phyloP scores from a whole-genome alignment of 1,140 invertebrate species.

The Zaprionus nigranus region DNA sequence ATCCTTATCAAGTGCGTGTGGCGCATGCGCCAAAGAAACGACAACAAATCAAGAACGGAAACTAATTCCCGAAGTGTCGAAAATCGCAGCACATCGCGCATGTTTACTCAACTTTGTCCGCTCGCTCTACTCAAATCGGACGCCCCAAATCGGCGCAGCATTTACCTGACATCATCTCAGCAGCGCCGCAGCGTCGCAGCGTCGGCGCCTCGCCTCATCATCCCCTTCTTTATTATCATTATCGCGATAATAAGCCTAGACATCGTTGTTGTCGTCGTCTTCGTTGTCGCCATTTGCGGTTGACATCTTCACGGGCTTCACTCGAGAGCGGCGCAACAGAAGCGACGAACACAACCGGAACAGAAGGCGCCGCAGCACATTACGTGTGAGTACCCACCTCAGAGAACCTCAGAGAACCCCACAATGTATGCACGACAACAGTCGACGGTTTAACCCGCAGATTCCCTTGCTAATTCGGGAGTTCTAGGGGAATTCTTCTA shows the following conservation, averaged over 20 bases:
- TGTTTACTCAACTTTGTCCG: slow-evolving; percentile 15
- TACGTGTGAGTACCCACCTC: slow-evolving; percentile 30
- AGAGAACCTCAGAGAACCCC: background rate
- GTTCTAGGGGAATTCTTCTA: background rate
- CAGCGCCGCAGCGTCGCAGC: background rate
- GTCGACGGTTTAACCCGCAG: background rate
- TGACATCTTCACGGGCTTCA: slow-evolving; percentile 70
- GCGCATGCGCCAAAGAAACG: slow-evolving; percentile 27
- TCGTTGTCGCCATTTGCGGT: slow-evolving; percentile 63
- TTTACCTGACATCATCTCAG: slow-evolving; percentile 65
- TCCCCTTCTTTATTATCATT: slow-evolving; percentile 13
- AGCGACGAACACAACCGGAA: slow-evolving; percentile 9
- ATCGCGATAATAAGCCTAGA: slow-evolving; percentile 29
- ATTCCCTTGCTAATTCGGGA: background rate
- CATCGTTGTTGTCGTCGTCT: slow-evolving; percentile 2
- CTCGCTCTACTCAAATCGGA: slow-evolving; percentile 7
- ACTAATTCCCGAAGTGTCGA: slow-evolving; percentile 18
- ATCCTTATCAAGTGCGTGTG: slow-evolving; percentile 18
- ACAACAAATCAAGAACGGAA: slow-evolving; percentile 15
- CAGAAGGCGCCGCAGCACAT: background rate
- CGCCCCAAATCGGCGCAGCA: slow-evolving; percentile 40
- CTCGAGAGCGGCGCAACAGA: slow-evolving; percentile 32
- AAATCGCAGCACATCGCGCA: slow-evolving; percentile 26
- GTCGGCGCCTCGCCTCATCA: slow-evolving; percentile 8
- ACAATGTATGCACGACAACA: background rate